A percentile compares a stretch with the other conserved stretches of the same genome.
phyloP scores from a whole-genome alignment of 1,140 invertebrate genomes.

The Galleria mellonella region DNA sequence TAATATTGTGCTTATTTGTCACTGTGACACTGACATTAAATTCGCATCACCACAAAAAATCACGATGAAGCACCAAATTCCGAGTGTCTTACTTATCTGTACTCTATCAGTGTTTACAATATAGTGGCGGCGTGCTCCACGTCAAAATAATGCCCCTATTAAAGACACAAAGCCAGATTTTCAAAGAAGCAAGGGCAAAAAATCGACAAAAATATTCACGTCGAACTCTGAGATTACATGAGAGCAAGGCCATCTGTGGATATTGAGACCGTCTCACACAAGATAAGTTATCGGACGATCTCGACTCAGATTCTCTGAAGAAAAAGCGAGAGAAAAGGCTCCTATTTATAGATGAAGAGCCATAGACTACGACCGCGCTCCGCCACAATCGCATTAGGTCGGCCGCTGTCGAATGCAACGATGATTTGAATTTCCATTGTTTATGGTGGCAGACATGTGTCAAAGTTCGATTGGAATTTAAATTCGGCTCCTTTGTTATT shows the following conservation, averaged over 20 bases:
- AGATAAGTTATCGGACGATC: conserved; percentile 68
- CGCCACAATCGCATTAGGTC: conserved; percentile 67
- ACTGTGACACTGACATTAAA: conserved; percentile 6
- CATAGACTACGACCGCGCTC: conserved; percentile 47
- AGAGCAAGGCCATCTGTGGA: conserved; percentile 71
- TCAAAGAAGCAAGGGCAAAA: conserved; percentile 62
- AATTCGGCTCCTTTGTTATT: conserved; percentile 73
- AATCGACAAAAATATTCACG: conserved; percentile 64
- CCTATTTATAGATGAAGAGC: conserved; percentile 68
- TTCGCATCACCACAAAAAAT: conserved; percentile 32
- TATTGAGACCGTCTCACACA: conserved; percentile 71
- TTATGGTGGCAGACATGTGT: conserved; percentile 74
- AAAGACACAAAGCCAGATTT: conserved; percentile 60
- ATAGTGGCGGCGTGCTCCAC: conserved; percentile 55
- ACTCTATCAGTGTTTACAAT: conserved; percentile 71
- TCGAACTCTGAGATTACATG: conserved; percentile 54
- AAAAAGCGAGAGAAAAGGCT: conserved; percentile 70
- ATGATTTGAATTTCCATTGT: conserved; percentile 74
- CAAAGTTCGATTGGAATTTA: conserved; percentile 74
- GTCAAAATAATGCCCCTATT: conserved; percentile 73
- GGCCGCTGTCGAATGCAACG: conserved; percentile 52
- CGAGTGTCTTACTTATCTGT: conserved; percentile 69
- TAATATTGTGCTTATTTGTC: background rate
- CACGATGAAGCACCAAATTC: conserved; percentile 32
- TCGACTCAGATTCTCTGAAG: conserved; percentile 68